These are phyloP conservation scores for Nesidiocoris tenuis DNA, from an alignment of 2,888 invertebrate genomes.

Conservation along the genomic window DNA sequence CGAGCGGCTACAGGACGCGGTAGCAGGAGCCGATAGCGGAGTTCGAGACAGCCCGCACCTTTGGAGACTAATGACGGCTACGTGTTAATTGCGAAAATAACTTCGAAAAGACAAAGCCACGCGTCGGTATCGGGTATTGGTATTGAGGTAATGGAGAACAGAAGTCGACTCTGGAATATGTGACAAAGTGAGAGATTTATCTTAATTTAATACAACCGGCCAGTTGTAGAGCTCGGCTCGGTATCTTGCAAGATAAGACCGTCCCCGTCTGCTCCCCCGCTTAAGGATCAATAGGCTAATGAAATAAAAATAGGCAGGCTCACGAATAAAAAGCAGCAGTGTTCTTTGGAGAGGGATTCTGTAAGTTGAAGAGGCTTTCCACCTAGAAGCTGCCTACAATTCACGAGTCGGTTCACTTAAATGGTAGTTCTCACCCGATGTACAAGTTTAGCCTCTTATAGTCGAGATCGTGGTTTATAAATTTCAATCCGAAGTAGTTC, in stretches of 20 bases:
- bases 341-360: too few species aligned
- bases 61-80: not conserved
- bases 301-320: not conserved
- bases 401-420: too few species aligned
- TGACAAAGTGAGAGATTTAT: slow-evolving; percentile 10
- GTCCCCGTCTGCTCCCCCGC: not conserved
- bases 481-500: too few species aligned
- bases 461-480: not conserved
- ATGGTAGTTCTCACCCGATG: too few species aligned
- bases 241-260: not conserved
- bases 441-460: too few species aligned
- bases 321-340: not conserved
- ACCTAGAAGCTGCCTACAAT: too few species aligned
- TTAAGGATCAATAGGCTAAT: not conserved
- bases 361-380: too few species aligned
- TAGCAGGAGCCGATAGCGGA: not conserved
- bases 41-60: not conserved
- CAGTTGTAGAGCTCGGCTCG: slow-evolving; percentile 8
- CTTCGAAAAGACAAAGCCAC: not conserved
- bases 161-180: not conserved
- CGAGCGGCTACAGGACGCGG: not conserved
- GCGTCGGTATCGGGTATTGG: not conserved
- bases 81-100: not conserved
- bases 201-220: slow-evolving; percentile 30
- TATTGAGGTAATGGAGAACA: not conserved